These are phyloP conservation scores for Alentia gelatinosa DNA, from an alignment of 2,888 invertebrate species.

Conservation along the genomic window DNA sequence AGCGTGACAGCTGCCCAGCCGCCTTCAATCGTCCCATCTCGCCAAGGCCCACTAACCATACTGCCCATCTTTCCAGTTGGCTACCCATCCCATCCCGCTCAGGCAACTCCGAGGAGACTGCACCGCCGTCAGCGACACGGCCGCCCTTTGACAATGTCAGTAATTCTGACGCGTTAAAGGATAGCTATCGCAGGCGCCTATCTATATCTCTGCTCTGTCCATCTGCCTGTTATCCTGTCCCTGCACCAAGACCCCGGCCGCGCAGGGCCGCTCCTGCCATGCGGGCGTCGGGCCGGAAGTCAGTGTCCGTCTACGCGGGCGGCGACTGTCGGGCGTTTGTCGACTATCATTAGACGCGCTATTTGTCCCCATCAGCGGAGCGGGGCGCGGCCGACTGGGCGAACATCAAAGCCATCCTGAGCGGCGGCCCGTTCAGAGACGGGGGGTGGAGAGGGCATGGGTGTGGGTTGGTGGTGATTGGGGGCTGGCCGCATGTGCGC, in stretches of 20 bases:
- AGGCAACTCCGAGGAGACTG: too few relatives aligned
- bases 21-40: too few relatives aligned
- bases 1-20: too few relatives aligned
- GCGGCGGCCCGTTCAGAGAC: not conserved
- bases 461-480: not conserved
- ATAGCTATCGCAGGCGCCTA: too few relatives aligned
- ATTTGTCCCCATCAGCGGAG: constrained; percentile 2
- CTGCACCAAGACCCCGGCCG: not conserved
- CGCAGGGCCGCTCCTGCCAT: not conserved
- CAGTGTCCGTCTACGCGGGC: not conserved
- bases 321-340: not conserved
- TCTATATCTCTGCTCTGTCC: too few relatives aligned
- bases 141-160: too few relatives aligned
- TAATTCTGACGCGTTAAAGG: too few relatives aligned
- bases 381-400: not conserved
- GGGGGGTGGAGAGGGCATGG: not conserved
- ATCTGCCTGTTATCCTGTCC: not conserved
- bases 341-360: not conserved
- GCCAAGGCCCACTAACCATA: too few relatives aligned
- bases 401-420: not conserved
- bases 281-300: not conserved
- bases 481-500: not conserved
- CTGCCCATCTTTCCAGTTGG: too few relatives aligned
- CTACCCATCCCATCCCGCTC: too few relatives aligned
- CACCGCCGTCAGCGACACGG: too few relatives aligned